Base-by-base conservation (phyloP, 2,888 invertebrate genomes). In the Tubulanus polymorphus region DNA sequence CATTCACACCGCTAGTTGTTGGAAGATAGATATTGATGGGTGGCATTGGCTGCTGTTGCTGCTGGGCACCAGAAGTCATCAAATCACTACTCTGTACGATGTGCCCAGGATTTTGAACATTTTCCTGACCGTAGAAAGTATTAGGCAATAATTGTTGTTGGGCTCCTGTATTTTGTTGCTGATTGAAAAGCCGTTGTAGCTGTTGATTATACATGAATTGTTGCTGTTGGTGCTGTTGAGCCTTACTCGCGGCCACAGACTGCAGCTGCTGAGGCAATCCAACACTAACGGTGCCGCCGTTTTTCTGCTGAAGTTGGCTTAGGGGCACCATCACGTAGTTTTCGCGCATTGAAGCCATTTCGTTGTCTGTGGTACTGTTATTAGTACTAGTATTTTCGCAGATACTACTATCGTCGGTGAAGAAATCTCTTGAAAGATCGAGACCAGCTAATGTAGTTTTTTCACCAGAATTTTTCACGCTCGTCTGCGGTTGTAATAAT, bases 251-350 rank as follows among this genome's bases (percentile, higher is more conserved):
- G 20, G 41, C 5, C 15, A 3, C 6, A 8, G 5, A 23, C 15
- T 41, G 41, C 15, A 20, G 41, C 41, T 41, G 41, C 23, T 41
- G 41, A 8, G 6, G 6, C 41, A 15, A 20, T 41, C 15, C 6
- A 41, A n/a, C 10, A 10, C 10, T 12, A 32, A 32, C 35, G n/a
- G n/a, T n/a, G n/a, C n/a, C n/a, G n/a, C 35, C 35, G 35, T 32
- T 32, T 32, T 41, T 41, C 15, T 41, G 5, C 15, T 41, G 41
- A 41, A 41, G 41, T 41, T 41, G 5, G 41, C 41, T 41, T 3
- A 41, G 41, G 5, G 41, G 41, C 6, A 41, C 41, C 41, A 41
- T 41, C 6, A 41, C 41, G 15, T 41, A 41, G 41, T 41, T 41
- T 41, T 41, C 41, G 41, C 41, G 41, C 3, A 15, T 15, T 8